Conservation (phyloP, 2,113 vertebrate species). For the Mungos mungo region DNA sequence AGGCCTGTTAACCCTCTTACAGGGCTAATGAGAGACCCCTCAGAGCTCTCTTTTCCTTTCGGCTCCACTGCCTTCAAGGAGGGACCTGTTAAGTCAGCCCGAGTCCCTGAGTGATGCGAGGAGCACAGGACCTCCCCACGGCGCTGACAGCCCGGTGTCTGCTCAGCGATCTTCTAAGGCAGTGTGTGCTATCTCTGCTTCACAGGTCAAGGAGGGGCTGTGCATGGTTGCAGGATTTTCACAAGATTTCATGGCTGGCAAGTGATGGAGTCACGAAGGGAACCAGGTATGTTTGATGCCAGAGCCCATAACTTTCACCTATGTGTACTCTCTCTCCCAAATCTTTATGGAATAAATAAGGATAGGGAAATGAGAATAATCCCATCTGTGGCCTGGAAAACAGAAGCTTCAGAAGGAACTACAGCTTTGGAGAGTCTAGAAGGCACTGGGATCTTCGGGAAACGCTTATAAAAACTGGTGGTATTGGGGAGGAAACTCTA, state of each 20-base stretch:
- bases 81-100: neutral
- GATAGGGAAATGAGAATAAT: neutral
- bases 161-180: neutral
- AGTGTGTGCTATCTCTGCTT: neutral
- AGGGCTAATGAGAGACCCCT: neutral
- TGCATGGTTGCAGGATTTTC: neutral
- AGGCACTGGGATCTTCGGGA: neutral
- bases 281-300: neutral
- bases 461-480: neutral
- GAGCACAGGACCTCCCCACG: neutral
- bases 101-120: neutral
- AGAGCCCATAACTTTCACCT: neutral
- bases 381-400: neutral
- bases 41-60: neutral
- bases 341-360: neutral
- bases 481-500: rapidly evolving
- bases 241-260: neutral
- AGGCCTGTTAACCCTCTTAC: neutral
- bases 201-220: neutral
- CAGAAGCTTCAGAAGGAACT: neutral
- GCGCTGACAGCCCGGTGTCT: neutral
- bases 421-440: neutral
- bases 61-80: neutral
- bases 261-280: neutral
- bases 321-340: neutral